Conservation (phyloP, 2,113 vertebrate genomes). For the Lates calcarifer region DNA sequence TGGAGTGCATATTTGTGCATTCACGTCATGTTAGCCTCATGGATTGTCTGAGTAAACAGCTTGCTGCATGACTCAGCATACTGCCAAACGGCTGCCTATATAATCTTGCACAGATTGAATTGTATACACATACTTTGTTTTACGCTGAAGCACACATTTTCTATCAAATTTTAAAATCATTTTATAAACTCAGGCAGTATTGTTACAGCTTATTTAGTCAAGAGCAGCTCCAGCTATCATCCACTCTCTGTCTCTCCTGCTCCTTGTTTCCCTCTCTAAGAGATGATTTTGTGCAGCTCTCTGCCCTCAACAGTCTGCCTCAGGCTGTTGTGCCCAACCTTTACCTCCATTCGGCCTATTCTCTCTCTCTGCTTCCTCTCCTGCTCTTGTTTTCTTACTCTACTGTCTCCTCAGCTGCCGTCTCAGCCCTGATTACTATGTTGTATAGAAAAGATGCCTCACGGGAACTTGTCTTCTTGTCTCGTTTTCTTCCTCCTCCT, state of each 20-base stretch:
- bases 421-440: conserved; percentile 36
- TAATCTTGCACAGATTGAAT: conserved; percentile 16
- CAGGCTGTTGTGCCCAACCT: conserved; percentile 64
- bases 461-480: conserved; percentile 29
- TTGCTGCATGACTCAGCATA: conserved; percentile 30
- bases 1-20: background rate
- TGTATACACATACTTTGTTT: background rate
- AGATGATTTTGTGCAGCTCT: conserved; percentile 40
- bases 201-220: conserved; percentile 7
- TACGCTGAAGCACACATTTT: background rate
- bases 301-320: conserved; percentile 47
- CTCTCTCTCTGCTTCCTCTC: background rate
- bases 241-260: background rate
- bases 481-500: conserved; percentile 24
- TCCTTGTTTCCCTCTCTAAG: conserved; percentile 1
- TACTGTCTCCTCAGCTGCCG: conserved; percentile 16
- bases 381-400: conserved; percentile 32
- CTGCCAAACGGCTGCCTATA: conserved; percentile 3
- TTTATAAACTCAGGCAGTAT: background rate
- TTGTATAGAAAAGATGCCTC: conserved; percentile 42
- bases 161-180: background rate
- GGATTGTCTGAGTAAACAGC: conserved; percentile 13
- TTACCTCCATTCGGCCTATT: conserved; percentile 41
- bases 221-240: conserved; percentile 4
- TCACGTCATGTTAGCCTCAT: conserved; percentile 12